Evolutionary conservation across 2,888 invertebrate species (phyloP), one percentile per base, ranked within the genome.

Genomic region (Mamestra brassicae): DNA sequence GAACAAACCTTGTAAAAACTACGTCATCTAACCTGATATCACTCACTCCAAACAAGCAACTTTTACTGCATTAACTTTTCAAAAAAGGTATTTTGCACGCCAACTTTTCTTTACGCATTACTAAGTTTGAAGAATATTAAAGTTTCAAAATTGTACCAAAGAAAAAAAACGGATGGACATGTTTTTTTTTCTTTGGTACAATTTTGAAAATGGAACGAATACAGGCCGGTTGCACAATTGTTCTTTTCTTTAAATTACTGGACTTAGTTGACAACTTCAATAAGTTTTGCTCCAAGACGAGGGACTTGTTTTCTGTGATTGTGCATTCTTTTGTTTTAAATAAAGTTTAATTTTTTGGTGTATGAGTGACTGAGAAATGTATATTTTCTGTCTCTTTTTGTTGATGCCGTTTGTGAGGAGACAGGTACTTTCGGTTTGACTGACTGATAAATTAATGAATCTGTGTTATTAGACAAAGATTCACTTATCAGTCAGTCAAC

Each of bases 41-140:
- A 80, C 83, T 78, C 81, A 75, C 11, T 61, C 65, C 8, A 83
- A 85, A 86, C 69, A 81, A 71, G 66, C 62, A 87, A 89, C 81
- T 86, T 89, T 74, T 80, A 83, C 80, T 76, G 83, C 79, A 83
- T 88, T 84, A 88, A 89, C 87, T 88, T 90, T 82, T 80, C 80
- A 80, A 89, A 88, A 89, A 83, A 85, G 84, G 81, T 84, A 65
- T 47, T 50, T n/a, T 4, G 13, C 17, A 26, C 8, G 34, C 45
- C 55, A 34, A 17, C 52, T 57, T 82, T 71, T 66, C 71, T 74
- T 76, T 60, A 73, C 65, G 73, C 83, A 74, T 85, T 86, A 89
- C 85, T 55, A 84, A 88, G 88, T 89, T 87, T 81, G 47, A 85
- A 85, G 84, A 85, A 86, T 87, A 89, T 84, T 81, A 85, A 85